A percentile compares a stretch with the other conserved stretches of the same genome.
Evolutionary conservation across 2,888 invertebrate genomes (phyloP).

Genomic region (Thymelicus acteon): DNA sequence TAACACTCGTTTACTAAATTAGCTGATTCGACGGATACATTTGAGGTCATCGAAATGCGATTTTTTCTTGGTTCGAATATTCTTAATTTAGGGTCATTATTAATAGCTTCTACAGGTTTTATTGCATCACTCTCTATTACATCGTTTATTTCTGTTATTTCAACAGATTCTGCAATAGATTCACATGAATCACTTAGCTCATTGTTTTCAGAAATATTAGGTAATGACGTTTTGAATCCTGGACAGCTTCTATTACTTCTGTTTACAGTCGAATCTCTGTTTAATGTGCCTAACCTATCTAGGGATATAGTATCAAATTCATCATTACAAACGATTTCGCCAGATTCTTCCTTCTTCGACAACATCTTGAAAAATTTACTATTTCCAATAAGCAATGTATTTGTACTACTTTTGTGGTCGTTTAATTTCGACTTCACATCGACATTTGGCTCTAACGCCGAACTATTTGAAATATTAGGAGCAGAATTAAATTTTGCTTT

Average conservation of each 20-base stretch:
- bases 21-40: conserved; percentile 60
- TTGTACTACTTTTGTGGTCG: conserved; percentile 63
- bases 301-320: conserved; percentile 81
- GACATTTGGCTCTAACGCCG: conserved; percentile 64
- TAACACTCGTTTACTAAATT: conserved; percentile 75
- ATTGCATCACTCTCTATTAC: conserved; percentile 48
- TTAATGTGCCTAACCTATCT: conserved; percentile 72
- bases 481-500: conserved; percentile 80
- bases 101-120: conserved; percentile 58
- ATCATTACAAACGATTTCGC: conserved; percentile 75
- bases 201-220: conserved; percentile 78
- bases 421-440: conserved; percentile 64
- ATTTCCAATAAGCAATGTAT: conserved; percentile 74
- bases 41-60: conserved; percentile 59
- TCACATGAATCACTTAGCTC: conserved; percentile 71
- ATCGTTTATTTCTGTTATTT: conserved; percentile 56
- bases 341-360: conserved; percentile 77
- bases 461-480: conserved; percentile 77
- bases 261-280: conserved; percentile 75
- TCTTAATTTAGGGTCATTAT: conserved; percentile 57
- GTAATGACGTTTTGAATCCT: conserved; percentile 77
- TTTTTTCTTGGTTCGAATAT: conserved; percentile 70
- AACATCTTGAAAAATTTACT: conserved; percentile 79
- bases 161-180: conserved; percentile 59
- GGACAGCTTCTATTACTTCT: conserved; percentile 80